These are phyloP conservation scores for Leucopsar rothschildi DNA, from an alignment of 2,113 vertebrate genomes.

Conservation along the genomic window DNA sequence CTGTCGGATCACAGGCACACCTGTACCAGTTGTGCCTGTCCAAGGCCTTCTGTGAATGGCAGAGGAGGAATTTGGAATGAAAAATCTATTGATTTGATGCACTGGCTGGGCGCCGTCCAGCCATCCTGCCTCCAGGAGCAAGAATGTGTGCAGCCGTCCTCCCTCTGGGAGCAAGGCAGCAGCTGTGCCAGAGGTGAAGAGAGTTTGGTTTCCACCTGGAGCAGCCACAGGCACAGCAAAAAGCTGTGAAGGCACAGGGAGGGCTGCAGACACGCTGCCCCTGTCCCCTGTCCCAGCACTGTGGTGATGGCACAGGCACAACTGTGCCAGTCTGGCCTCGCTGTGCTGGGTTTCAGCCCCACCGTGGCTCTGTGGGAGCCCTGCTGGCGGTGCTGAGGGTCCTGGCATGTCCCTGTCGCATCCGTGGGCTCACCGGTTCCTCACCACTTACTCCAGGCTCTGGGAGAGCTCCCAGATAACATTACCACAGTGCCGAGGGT, in stretches of 20 bases:
- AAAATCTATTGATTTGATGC: background rate
- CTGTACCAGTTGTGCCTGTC: background rate
- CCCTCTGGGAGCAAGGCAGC: background rate
- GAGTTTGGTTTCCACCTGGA: background rate
- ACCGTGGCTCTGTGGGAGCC: rapidly evolving
- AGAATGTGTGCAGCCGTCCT: rapidly evolving
- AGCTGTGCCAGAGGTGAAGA: background rate
- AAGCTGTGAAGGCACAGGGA: background rate
- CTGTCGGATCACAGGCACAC: rapidly evolving
- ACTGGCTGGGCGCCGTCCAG: background rate
- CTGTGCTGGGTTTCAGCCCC: rapidly evolving
- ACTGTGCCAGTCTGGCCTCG: rapidly evolving
- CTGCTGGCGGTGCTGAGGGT: rapidly evolving
- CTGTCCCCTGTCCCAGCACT: background rate
- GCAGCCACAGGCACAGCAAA: background rate
- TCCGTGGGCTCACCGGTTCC: rapidly evolving
- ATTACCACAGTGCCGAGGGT: rapidly evolving
- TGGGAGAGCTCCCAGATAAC: background rate
- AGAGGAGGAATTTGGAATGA: background rate
- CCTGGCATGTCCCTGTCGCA: rapidly evolving
- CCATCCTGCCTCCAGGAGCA: background rate
- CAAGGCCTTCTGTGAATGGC: background rate
- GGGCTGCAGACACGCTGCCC: background rate
- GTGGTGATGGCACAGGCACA: rapidly evolving
- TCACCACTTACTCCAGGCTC: rapidly evolving